Evolutionary conservation across 2,113 vertebrate genomes (phyloP).

Genomic region (Uropsilus gracilis): DNA sequence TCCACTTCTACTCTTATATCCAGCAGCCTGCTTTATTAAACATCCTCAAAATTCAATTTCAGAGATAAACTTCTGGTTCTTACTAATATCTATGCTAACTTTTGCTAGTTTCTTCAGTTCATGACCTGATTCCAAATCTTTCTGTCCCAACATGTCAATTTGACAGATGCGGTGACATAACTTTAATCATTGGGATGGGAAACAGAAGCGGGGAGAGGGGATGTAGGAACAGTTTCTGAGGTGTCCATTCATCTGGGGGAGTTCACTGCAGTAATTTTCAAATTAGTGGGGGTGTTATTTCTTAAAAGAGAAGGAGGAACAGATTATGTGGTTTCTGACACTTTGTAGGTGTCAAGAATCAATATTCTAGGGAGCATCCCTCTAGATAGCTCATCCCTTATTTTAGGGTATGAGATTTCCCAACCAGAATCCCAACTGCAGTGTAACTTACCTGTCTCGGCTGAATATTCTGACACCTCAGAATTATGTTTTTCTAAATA

Average conservation of each 20-base stretch:
- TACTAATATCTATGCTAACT: not conserved
- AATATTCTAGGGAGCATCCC: not conserved
- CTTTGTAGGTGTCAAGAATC: not conserved
- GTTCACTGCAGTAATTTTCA: not conserved
- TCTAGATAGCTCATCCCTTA: not conserved
- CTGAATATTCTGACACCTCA: not conserved
- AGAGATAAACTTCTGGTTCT: not conserved
- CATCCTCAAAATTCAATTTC: not conserved
- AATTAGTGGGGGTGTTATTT: rapidly evolving
- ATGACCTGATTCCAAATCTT: not conserved
- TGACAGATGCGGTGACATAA: not conserved
- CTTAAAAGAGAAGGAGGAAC: rapidly evolving
- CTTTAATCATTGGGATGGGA: not conserved
- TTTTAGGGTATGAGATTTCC: not conserved
- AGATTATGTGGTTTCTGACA: not conserved
- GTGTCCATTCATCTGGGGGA: not conserved
- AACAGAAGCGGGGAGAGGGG: not conserved
- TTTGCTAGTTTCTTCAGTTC: not conserved
- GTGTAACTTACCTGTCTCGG: rapidly evolving
- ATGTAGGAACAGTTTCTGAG: not conserved
- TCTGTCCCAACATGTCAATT: rapidly evolving
- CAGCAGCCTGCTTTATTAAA: not conserved
- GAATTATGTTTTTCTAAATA: not conserved
- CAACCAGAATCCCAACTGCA: not conserved
- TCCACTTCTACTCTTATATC: not conserved